Evolutionary conservation across 1,140 invertebrate species (phyloP).

Genomic region (Brachionus rotundiformis): DNA sequence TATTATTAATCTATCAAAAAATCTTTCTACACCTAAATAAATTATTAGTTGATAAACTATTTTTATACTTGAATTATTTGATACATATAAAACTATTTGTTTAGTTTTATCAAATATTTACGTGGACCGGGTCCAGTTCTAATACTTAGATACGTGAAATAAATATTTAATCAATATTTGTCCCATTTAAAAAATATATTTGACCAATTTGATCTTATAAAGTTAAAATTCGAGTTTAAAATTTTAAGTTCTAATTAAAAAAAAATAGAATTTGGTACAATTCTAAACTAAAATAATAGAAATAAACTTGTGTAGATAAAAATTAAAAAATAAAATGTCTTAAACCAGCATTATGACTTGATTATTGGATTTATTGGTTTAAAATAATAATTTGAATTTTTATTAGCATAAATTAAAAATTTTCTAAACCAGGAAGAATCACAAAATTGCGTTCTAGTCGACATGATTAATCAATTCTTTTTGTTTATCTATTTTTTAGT

Average conservation of each 20-base stretch:
- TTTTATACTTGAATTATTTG: background rate
- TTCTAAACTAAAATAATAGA: too few relatives aligned
- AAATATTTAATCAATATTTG: too few relatives aligned
- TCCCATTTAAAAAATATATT: too few relatives aligned
- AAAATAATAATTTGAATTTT: background rate
- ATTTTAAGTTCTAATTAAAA: too few relatives aligned
- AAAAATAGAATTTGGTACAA: too few relatives aligned
- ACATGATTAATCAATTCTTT: background rate
- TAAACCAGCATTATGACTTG: background rate
- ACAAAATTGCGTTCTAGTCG: background rate
- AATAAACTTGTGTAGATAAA: too few relatives aligned
- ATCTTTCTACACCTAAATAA: background rate
- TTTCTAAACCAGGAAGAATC: conserved; percentile 6
- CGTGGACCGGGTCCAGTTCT: background rate
- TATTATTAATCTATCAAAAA: background rate
- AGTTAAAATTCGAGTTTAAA: too few relatives aligned
- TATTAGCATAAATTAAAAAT: conserved; percentile 23
- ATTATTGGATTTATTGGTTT: background rate
- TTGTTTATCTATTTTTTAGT: background rate
- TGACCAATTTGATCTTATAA: too few relatives aligned
- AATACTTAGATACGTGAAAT: too few relatives aligned
- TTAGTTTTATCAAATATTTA: background rate
- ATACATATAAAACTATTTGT: background rate
- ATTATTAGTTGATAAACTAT: background rate
- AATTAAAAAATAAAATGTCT: background rate